These are phyloP conservation scores for Dicranocentrus wangi DNA, from an alignment of 2,888 invertebrate genomes.

Conservation along the genomic window DNA sequence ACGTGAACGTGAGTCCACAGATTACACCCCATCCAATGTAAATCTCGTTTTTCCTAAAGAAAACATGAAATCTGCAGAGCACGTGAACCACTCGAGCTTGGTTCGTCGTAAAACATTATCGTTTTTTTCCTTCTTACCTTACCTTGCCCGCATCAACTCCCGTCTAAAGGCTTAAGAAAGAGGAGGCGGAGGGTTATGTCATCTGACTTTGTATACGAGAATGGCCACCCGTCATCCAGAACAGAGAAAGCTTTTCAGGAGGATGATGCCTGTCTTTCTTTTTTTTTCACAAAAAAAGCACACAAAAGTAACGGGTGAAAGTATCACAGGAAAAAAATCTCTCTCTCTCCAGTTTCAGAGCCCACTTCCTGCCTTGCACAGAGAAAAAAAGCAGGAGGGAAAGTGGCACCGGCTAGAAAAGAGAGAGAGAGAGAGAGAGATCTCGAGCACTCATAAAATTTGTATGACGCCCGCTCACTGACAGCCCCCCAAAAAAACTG, in stretches of 20 bases:
- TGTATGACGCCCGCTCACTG: constrained; percentile 60
- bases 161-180: constrained; percentile 8
- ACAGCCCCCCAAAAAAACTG: constrained; percentile 46
- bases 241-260: constrained; percentile 48
- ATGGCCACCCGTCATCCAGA: constrained; percentile 24
- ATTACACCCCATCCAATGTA: neutral
- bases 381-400: too few relatives aligned
- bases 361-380: constrained; percentile 46
- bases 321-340: constrained; percentile 49
- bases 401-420: constrained; percentile 21
- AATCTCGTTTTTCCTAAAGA: constrained; percentile 33
- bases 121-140: too few relatives aligned
- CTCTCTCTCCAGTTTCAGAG: constrained; percentile 50
- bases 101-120: constrained; percentile 57
- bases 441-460: constrained; percentile 56
- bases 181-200: constrained; percentile 39
- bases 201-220: constrained; percentile 28
- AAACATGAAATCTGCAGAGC: constrained; percentile 28
- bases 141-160: constrained; percentile 49
- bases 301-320: constrained; percentile 30
- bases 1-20: constrained; percentile 24
- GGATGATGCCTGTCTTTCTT: constrained; percentile 56
- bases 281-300: constrained; percentile 43
- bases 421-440: neutral
- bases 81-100: constrained; percentile 37